Evolutionary conservation across 2,888 invertebrate genomes (phyloP).

Genomic region (Protophormia terraenovae): DNA sequence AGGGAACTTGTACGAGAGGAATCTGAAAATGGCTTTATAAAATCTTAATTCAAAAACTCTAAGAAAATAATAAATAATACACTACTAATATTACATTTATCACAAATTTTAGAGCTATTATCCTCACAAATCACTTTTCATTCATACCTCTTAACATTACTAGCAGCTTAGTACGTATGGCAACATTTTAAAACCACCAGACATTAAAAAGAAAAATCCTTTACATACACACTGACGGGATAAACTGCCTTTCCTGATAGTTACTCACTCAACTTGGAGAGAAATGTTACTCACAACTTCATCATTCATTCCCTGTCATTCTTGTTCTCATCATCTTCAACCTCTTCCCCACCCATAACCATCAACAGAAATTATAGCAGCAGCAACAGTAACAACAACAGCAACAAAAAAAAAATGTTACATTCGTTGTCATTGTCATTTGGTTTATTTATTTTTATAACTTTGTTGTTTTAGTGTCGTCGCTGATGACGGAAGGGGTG

Average conservation of each 20-base stretch:
- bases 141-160: neutral
- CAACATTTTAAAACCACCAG: neutral
- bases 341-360: too few relatives aligned
- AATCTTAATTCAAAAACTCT: too few relatives aligned
- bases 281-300: constrained; percentile 11
- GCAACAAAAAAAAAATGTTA: neutral
- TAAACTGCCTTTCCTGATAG: constrained; percentile 1
- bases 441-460: constrained; percentile 57
- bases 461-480: constrained; percentile 43
- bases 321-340: neutral
- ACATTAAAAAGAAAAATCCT: constrained; percentile 4
- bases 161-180: neutral
- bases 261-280: neutral
- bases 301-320: neutral
- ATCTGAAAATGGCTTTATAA: neutral
- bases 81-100: too few relatives aligned
- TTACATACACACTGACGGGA: constrained; percentile 1
- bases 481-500: neutral
- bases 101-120: neutral
- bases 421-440: constrained; percentile 35
- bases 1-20: neutral
- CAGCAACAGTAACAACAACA: neutral
- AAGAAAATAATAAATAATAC: too few relatives aligned
- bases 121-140: neutral
- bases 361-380: neutral